These are phyloP conservation scores for Forbesichthys agassizii DNA, from an alignment of 2,113 vertebrate species.

Conservation along the genomic window DNA sequence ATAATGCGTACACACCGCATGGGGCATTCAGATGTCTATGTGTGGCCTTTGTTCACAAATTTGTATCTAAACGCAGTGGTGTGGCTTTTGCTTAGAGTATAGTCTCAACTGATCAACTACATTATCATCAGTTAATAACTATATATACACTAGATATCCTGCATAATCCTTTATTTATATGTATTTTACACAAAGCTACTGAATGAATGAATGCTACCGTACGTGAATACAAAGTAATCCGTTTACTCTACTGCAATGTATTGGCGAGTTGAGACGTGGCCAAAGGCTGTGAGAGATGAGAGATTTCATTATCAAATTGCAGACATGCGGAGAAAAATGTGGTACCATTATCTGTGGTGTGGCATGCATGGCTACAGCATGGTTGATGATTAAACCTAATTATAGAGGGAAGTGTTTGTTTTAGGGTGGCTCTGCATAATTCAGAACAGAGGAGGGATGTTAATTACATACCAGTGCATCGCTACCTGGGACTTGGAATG, in stretches of 20 bases:
- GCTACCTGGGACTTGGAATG: constrained; percentile 12
- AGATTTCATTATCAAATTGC: constrained; percentile 24
- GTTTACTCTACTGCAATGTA: background rate
- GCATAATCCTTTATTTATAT: no score
- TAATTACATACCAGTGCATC: constrained; percentile 27
- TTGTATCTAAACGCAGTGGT: no score
- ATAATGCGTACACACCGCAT: no score
- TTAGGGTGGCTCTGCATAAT: constrained; percentile 25
- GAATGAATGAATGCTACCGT: constrained; percentile 19
- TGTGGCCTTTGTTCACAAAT: no score
- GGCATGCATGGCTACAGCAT: constrained; percentile 28
- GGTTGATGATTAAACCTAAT: constrained; percentile 43
- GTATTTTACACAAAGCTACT: no score
- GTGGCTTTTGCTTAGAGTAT: no score
- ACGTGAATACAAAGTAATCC: background rate
- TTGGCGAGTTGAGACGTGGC: background rate
- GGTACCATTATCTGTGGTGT: constrained; percentile 19
- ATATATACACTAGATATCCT: no score
- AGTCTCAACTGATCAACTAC: no score
- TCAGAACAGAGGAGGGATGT: constrained; percentile 8
- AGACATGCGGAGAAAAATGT: constrained; percentile 7
- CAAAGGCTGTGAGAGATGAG: constrained; percentile 18
- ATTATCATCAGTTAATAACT: no score
- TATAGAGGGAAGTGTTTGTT: constrained; percentile 35
- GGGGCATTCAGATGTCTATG: no score